These are phyloP conservation scores for Anaspis maculata DNA, from an alignment of 2,888 invertebrate genomes.

Conservation along the genomic window DNA sequence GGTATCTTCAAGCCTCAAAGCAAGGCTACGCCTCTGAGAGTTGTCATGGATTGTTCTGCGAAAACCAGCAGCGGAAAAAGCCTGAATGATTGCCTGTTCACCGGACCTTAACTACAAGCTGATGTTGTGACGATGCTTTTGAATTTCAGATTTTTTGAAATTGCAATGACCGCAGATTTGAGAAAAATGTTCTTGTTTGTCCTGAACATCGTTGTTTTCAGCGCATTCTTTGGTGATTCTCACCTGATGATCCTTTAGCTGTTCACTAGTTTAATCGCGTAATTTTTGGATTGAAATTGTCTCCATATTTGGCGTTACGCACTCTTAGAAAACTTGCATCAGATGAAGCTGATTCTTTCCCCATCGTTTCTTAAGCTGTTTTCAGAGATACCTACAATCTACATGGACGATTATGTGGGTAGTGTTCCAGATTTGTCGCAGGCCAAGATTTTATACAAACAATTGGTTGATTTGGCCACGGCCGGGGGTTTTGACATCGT, in stretches of 20 bases:
- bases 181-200: not conserved
- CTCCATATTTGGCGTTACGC: slow-evolving; percentile 1
- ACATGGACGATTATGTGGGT: not conserved
- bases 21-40: not conserved
- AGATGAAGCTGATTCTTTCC: not conserved
- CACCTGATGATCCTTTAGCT: not conserved
- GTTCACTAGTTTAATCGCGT: not conserved
- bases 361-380: too few relatives aligned
- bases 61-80: not conserved
- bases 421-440: not conserved
- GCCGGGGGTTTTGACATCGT: too few relatives aligned
- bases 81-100: not conserved
- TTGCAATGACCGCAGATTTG: not conserved
- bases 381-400: not conserved
- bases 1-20: not conserved
- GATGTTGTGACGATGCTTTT: not conserved
- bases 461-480: not conserved
- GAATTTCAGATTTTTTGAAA: not conserved
- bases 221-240: slow-evolving; percentile 1
- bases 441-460: not conserved
- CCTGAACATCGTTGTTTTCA: slow-evolving; percentile 1
- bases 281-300: not conserved
- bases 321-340: not conserved
- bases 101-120: not conserved
- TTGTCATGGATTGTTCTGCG: not conserved